Base-by-base conservation (phyloP, 2,797 vertebrate species). In the Phylloscopus collybita region DNA sequence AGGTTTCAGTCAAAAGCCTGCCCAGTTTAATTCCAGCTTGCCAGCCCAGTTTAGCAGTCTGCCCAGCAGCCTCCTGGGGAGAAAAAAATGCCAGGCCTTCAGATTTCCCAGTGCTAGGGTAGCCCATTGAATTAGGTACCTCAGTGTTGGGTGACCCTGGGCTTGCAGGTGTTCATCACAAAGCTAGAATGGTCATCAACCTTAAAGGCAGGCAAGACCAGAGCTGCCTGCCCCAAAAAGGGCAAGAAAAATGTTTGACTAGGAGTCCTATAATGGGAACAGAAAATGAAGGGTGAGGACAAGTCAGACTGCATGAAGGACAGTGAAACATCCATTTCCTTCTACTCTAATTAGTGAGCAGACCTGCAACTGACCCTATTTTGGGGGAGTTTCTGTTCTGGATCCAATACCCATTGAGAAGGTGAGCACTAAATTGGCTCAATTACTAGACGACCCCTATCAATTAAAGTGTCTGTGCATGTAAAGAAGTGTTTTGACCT, bases 1-100 rank as follows among this genome's bases (percentile, higher is more conserved):
- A 93, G 81, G 86, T 96, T 96, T 95, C 78, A 62, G 78, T 89
- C 78, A 86, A 85, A 93, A 80, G 56, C 80, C 70, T 90, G 80
- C 83, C 80, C 13, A 5, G 61, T 86, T 94, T 80, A 80, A 88
- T 32, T 66, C 59, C 83, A 75, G 86, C 51, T 81, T 75, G 66
- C 44, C 78, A 93, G 59, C 38, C 13, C 44, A 90, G 53, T 42
- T 93, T 53, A 88, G 69, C 80, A 92, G 76, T 80, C 85, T 88
- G 85, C 40, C 81, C 64, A 59, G 61, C 65, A 86, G 72, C 57
- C 65, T 94, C 73, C 70, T 62, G 40, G 21, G 30, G 45, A 86
- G 53, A 80, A 16, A 40, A 40, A 80, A 74, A 30, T 32, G 34
- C 57, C 61, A 92, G 86, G 61, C 27, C 74, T 79, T 65, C 62